These are phyloP conservation scores for Ceyx melanurus DNA, from an alignment of 2,113 vertebrate species.

Conservation along the genomic window DNA sequence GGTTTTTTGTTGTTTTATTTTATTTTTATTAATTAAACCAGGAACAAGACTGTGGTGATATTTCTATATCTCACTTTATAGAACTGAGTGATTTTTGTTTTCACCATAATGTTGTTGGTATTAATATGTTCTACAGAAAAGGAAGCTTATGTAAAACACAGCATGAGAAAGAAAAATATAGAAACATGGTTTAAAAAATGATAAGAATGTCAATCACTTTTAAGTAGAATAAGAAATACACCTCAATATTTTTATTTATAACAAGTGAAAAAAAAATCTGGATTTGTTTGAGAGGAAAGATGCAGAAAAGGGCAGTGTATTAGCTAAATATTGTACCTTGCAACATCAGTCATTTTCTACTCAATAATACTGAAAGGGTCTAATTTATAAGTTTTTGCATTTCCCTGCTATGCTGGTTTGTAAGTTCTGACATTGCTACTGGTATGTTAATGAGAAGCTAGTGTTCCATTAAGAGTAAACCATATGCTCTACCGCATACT, in stretches of 20 bases:
- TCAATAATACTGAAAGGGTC: slow-evolving; percentile 81
- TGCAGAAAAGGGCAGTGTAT: slow-evolving; percentile 77
- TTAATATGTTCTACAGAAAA: slow-evolving; percentile 24
- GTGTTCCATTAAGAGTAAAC: slow-evolving; percentile 87
- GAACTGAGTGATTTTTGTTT: background rate
- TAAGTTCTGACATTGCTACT: slow-evolving; percentile 87
- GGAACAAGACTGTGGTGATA: background rate
- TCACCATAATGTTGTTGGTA: background rate
- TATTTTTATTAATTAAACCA: background rate
- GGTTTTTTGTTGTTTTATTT: background rate
- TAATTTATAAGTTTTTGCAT: slow-evolving; percentile 83
- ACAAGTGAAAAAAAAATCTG: slow-evolving; percentile 62
- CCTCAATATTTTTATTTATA: slow-evolving; percentile 74
- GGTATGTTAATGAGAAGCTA: slow-evolving; percentile 89
- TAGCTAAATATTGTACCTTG: slow-evolving; percentile 82
- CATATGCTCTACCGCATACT: slow-evolving; percentile 88
- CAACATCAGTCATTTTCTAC: slow-evolving; percentile 82
- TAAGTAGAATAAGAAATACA: slow-evolving; percentile 51
- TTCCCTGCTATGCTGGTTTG: slow-evolving; percentile 81
- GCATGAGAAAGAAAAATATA: slow-evolving; percentile 21
- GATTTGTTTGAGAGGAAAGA: slow-evolving; percentile 62
- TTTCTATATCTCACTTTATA: background rate
- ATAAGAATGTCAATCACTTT: slow-evolving; percentile 60
- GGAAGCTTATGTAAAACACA: slow-evolving; percentile 53
- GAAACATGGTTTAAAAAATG: slow-evolving; percentile 44